Evolutionary conservation across 1,140 invertebrate species (phyloP), one percentile per base, ranked within the genome.

Genomic region (Megathymus violae): DNA sequence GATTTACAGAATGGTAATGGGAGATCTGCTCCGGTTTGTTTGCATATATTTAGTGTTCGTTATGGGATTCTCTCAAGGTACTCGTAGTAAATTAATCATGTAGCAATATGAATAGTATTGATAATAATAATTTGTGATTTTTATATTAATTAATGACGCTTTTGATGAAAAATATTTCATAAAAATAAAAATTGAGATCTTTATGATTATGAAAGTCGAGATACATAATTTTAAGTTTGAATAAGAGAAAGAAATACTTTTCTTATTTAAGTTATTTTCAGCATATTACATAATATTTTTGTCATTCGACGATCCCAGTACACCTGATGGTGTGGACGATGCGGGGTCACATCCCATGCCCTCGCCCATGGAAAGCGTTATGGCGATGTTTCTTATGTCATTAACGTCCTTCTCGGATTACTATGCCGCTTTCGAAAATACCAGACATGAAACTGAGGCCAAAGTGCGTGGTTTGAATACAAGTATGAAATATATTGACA

Each of bases 1-100:
- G 98, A 98, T 99, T 67, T 99, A 99, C 90, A 94, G 97, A 69
- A 99, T 99, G 97, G 96, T 99, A 14, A 96, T 96, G 92, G 97
- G 97, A 64, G 98, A 99, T 91, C 89, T 99, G 11, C 89, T 99
- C 4, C 93, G 98, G 71, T 99, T 99, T 89, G 97, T 98, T 36
- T 96, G 95, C 19, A 99, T 99, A 77, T 99, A 99, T 85, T 91
- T 97, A 40, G 97, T 99, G 0, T 99, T 99, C 80, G 96, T 99
- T 0, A 95, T 99, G 94, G 98, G 98, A 64, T 99, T 99, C 85
- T 98, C 98, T 10, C 98, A 99, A 95, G 96, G 96, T 96, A 93
- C 54, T 38, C n/a, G n/a, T n/a, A n/a, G n/a, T n/a, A n/a, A n/a
- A n/a, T n/a, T n/a, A n/a, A n/a, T n/a, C n/a, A n/a, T n/a, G n/a